phyloP scores from a whole-genome alignment of 2,797 vertebrate genomes.

The Euphonia xanthogaster region DNA sequence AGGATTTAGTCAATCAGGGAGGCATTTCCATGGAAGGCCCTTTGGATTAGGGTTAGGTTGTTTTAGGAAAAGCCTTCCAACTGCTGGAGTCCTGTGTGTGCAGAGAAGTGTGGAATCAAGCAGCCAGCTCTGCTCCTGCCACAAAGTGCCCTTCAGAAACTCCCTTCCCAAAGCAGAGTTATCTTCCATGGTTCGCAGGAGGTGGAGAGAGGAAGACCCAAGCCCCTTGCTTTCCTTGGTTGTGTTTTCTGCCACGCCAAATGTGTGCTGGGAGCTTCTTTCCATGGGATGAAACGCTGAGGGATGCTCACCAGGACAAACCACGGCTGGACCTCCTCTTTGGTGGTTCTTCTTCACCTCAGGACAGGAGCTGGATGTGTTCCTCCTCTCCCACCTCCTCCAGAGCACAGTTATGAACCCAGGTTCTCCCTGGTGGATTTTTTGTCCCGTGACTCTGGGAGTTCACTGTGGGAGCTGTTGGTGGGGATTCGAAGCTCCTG shows the following conservation, averaged over 20 bases:
- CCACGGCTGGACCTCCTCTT: not conserved
- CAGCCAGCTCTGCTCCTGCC: not conserved
- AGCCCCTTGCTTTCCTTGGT: not conserved
- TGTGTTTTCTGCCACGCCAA: not conserved
- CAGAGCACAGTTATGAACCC: not conserved
- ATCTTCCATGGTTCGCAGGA: not conserved
- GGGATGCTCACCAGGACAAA: not conserved
- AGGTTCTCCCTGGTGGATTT: not conserved
- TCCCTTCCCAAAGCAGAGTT: not conserved
- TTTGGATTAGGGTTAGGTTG: not conserved
- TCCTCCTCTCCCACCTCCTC: not conserved
- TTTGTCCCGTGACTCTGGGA: not conserved
- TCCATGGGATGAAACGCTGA: not conserved
- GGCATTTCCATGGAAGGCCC: not conserved
- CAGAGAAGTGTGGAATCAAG: not conserved
- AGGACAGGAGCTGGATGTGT: not conserved
- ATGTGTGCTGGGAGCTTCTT: not conserved
- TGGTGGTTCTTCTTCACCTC: not conserved
- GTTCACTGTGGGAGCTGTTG: not conserved
- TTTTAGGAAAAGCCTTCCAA: not conserved
- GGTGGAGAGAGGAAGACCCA: not conserved
- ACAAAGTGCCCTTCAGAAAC: not conserved
- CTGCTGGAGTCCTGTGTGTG: not conserved
- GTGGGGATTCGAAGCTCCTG: constrained; percentile 11
- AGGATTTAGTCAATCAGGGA: not conserved